phyloP scores from a whole-genome alignment of 2,888 invertebrate genomes.

The Pyrochroa serraticornis region DNA sequence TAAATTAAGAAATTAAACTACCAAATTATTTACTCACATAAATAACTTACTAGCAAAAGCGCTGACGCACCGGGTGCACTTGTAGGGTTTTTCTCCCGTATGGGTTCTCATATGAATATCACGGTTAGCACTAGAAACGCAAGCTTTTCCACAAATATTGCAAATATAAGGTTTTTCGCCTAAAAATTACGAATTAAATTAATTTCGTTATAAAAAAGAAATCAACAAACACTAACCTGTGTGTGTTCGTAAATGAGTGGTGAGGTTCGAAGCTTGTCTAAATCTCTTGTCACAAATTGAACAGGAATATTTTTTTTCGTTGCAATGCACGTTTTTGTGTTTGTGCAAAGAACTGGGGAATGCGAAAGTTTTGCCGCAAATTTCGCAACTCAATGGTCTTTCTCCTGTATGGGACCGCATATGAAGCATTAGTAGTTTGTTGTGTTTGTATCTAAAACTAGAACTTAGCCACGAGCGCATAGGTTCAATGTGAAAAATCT shows the following conservation, averaged over 20 bases:
- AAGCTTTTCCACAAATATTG: conserved; percentile 52
- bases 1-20: conserved; percentile 36
- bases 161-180: conserved; percentile 52
- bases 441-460: conserved; percentile 49
- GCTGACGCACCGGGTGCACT: conserved; percentile 49
- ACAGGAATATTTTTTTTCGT: conserved; percentile 51
- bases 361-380: conserved; percentile 53
- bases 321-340: conserved; percentile 51
- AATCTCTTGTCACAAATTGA: conserved; percentile 53
- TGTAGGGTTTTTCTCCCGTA: conserved; percentile 53
- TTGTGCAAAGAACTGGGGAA: conserved; percentile 54
- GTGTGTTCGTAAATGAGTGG: conserved; percentile 51
- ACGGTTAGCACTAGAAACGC: conserved; percentile 49
- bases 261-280: conserved; percentile 52
- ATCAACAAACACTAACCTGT: conserved; percentile 51
- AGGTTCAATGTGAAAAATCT: neutral
- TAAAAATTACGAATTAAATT: conserved; percentile 16
- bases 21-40: neutral
- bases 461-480: neutral
- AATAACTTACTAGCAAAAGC: conserved; percentile 52
- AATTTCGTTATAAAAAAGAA: neutral
- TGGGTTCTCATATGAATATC: conserved; percentile 52
- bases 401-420: conserved; percentile 55
- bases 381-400: conserved; percentile 53
- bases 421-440: conserved; percentile 51